Percentiles rank a stretch among this genome's conserved stretches.
phyloP scores from a whole-genome alignment of 1,140 invertebrate species.

The Cheumatopsyche charites region DNA sequence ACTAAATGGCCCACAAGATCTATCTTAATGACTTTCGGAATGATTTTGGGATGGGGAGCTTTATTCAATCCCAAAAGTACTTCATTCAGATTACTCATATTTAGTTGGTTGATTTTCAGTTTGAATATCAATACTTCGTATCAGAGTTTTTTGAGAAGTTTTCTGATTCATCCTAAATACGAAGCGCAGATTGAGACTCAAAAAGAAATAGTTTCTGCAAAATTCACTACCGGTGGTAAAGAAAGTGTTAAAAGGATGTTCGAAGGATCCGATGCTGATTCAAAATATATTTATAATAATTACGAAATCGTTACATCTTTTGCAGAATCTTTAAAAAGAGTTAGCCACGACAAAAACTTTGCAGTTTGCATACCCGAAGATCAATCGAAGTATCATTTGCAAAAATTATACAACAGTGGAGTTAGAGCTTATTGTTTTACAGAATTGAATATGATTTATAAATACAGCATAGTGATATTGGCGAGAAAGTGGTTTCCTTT shows the following conservation, averaged over 20 bases:
- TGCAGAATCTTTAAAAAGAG: conserved; percentile 54
- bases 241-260: conserved; percentile 59
- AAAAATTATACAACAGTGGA: conserved; percentile 55
- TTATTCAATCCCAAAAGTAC: conserved; percentile 55
- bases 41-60: conserved; percentile 59
- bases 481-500: conserved; percentile 58
- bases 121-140: conserved; percentile 60
- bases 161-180: conserved; percentile 60
- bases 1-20: conserved; percentile 60
- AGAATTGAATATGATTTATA: conserved; percentile 57
- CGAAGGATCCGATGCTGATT: conserved; percentile 54
- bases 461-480: conserved; percentile 58
- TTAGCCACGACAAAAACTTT: conserved; percentile 55
- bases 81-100: conserved; percentile 57
- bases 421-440: conserved; percentile 57
- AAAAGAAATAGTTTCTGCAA: conserved; percentile 55
- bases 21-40: conserved; percentile 58
- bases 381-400: conserved; percentile 57
- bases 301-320: conserved; percentile 55
- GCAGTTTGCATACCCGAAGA: conserved; percentile 57
- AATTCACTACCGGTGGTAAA: conserved; percentile 56
- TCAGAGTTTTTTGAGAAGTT: conserved; percentile 60
- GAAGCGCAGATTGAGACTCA: conserved; percentile 59
- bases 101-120: conserved; percentile 59
- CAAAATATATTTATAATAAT: conserved; percentile 58